These are phyloP conservation scores for Ips typographus DNA, from an alignment of 1,140 invertebrate species.

Conservation along the genomic window DNA sequence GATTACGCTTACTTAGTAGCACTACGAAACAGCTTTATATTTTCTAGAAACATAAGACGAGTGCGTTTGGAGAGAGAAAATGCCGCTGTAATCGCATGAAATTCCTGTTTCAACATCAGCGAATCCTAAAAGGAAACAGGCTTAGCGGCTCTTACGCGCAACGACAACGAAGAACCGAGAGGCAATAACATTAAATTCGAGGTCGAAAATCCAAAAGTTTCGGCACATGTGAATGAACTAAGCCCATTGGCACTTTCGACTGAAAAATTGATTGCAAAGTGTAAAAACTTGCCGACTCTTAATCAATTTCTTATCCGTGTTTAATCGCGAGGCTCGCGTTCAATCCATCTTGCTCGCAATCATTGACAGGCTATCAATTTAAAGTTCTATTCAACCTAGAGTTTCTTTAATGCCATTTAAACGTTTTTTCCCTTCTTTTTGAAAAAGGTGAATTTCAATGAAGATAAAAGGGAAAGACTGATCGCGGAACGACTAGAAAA, in stretches of 20 bases:
- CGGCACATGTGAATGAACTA: not conserved
- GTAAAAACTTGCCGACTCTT: slow-evolving; percentile 14
- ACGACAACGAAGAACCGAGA: too few relatives aligned
- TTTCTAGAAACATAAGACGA: slow-evolving; percentile 22
- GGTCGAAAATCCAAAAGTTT: not conserved
- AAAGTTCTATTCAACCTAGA: slow-evolving; percentile 29
- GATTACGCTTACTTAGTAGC: too few relatives aligned
- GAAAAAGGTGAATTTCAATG: slow-evolving; percentile 14
- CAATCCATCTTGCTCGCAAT: slow-evolving; percentile 32
- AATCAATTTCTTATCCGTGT: slow-evolving; percentile 27
- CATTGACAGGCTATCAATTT: slow-evolving; percentile 33
- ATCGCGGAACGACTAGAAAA: not conserved
- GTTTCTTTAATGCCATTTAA: slow-evolving; percentile 31
- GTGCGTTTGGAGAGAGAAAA: slow-evolving; percentile 6
- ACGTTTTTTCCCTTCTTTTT: slow-evolving; percentile 22
- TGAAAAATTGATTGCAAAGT: not conserved
- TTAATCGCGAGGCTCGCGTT: slow-evolving; percentile 22
- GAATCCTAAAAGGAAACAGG: slow-evolving; percentile 22
- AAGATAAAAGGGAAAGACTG: slow-evolving; percentile 5
- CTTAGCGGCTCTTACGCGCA: slow-evolving; percentile 15
- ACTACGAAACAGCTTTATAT: slow-evolving; percentile 11
- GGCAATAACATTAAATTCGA: not conserved
- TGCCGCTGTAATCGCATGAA: slow-evolving; percentile 20
- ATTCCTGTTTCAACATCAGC: slow-evolving; percentile 25
- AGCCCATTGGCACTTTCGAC: not conserved